Evolutionary conservation across 2,113 vertebrate species (phyloP), one percentile per base, ranked within the genome.

Genomic region (Onychostruthus taczanowskii): DNA sequence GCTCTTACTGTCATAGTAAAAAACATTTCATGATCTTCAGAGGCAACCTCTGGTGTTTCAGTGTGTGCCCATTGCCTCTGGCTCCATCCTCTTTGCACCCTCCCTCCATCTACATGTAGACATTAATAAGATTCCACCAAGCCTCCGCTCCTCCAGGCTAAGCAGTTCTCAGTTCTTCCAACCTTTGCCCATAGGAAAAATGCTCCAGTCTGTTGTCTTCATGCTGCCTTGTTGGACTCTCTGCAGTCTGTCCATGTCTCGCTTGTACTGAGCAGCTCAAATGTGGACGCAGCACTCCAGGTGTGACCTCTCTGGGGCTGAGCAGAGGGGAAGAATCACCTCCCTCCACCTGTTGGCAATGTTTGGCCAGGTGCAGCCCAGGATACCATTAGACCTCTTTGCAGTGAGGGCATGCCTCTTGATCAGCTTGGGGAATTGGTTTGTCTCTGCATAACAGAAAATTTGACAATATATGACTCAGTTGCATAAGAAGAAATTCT

Each of bases 341-440:
- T 63, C 18, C 20, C 22, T 63, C 0, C 0, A 35, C 46, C n/a
- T 55, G 10, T 4, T 59, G 39, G 28, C 22, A 35, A 0, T 28
- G 43, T 8, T 63, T 49, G 44, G 31, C 18, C 20, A 47, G 13
- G 7, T 47, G 39, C 46, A 61, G 26, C 43, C 61, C 46, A 53
- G 41, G 23, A 6, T n/a, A 11, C 2, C 13, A 6, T 55, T 41
- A 44, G 12, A 24, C 2, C 12, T 27, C 35, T 80, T 13, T n/a
- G 28, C 13, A 59, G 6, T 11, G 73, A 50, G 35, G 35, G 2
- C 30, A 22, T 28, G 23, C 17, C 37, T 55, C 23, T 6, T 22
- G 22, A 19, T 79, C 43, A 35, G 4, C 53, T 44, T 84, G 31
- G 31, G 55, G 30, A 50, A 41, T 15, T 84, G 41, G 4, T 67